Evolutionary conservation across 2,888 invertebrate species (phyloP).

Genomic region (Thecocarcelia acutangulata): DNA sequence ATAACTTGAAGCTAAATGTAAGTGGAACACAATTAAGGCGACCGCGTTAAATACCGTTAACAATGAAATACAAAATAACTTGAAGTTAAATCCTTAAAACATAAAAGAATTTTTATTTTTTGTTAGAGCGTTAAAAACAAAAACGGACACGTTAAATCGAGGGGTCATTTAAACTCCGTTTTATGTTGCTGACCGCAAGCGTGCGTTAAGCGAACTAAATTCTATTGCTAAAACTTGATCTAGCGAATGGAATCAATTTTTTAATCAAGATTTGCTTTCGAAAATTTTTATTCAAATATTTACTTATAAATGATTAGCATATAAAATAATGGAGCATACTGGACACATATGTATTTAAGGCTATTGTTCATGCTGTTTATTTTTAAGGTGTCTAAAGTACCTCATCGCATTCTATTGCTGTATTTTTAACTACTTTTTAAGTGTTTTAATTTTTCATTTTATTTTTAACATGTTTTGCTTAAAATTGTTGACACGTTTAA

Average conservation of each 20-base stretch:
- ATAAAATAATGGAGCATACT: neutral
- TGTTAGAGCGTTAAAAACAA: neutral
- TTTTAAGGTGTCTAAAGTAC: neutral
- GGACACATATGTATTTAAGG: neutral
- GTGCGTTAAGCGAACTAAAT: slow-evolving; percentile 50
- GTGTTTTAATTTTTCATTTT: slow-evolving; percentile 15
- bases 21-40: neutral
- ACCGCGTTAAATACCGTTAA: neutral
- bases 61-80: no score
- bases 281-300: slow-evolving; percentile 53
- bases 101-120: neutral
- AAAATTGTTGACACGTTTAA: slow-evolving; percentile 52
- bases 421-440: slow-evolving; percentile 19
- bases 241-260: neutral
- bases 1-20: no score
- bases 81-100: slow-evolving; percentile 3
- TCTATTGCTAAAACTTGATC: neutral
- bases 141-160: neutral
- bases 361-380: neutral
- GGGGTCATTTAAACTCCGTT: slow-evolving; percentile 13
- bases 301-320: slow-evolving; percentile 46
- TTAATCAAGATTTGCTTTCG: neutral
- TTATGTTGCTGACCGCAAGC: slow-evolving; percentile 26
- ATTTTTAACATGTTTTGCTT: slow-evolving; percentile 44
- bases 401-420: neutral